Evolutionary conservation across 2,888 invertebrate genomes (phyloP).

Genomic region (Acleris literana): DNA sequence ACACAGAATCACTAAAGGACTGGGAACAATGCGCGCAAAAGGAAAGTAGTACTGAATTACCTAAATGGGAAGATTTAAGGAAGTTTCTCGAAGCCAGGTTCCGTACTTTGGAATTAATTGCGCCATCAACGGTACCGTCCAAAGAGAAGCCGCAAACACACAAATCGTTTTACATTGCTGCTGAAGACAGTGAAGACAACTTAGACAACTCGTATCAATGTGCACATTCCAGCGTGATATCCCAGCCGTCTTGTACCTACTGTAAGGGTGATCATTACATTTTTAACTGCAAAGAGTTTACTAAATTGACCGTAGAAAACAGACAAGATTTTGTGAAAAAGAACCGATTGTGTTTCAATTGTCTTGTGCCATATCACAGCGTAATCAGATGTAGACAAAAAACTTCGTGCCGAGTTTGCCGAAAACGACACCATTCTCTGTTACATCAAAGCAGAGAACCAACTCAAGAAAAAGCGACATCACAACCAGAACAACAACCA

Average conservation of each 20-base stretch:
- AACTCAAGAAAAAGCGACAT: conserved; percentile 1
- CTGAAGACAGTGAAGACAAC: not conserved
- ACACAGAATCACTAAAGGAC: conserved; percentile 9
- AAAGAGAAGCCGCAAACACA: conserved; percentile 1
- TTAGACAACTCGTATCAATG: not conserved
- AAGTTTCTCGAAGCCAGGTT: conserved; percentile 13
- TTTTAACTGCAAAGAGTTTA: conserved; percentile 1
- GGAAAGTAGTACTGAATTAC: conserved; percentile 8
- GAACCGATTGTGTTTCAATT: too few species aligned
- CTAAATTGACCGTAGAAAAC: not conserved
- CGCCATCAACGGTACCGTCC: not conserved
- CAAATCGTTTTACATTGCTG: not conserved
- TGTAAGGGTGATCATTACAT: conserved; percentile 2
- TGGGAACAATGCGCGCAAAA: conserved; percentile 1
- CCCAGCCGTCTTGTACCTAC: not conserved
- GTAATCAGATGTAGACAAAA: conserved; percentile 32
- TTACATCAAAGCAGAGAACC: conserved; percentile 30
- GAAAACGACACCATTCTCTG: conserved; percentile 38
- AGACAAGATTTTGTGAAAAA: conserved; percentile 9
- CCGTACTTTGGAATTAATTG: conserved; percentile 1
- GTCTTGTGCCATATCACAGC: conserved; percentile 31
- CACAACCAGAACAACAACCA: conserved; percentile 21
- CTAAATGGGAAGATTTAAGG: conserved; percentile 10
- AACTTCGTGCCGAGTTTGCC: conserved; percentile 38
- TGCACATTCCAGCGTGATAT: not conserved